These are phyloP conservation scores for Chloroceryle inda DNA, from an alignment of 2,797 vertebrate genomes.

Conservation along the genomic window DNA sequence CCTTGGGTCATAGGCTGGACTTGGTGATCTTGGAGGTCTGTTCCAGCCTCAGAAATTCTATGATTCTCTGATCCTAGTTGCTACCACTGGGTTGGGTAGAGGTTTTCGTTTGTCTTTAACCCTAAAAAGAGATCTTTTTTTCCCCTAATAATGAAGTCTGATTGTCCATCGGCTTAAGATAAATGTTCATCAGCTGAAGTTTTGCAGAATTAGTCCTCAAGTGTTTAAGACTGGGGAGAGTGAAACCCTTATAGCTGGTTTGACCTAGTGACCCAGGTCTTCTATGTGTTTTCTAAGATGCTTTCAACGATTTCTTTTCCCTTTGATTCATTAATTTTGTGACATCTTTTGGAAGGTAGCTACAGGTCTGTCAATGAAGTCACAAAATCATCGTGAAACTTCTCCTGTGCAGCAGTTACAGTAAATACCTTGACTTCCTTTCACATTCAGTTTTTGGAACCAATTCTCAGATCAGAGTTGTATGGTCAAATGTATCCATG, in stretches of 20 bases:
- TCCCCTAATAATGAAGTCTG: neutral
- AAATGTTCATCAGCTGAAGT: neutral
- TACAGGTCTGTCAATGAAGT: conserved; percentile 22
- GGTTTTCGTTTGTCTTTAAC: neutral
- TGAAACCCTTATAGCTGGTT: neutral
- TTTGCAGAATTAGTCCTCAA: neutral
- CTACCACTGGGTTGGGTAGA: neutral
- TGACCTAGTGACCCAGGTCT: neutral
- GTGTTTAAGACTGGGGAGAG: neutral
- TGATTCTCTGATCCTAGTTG: neutral
- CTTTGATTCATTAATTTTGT: conserved; percentile 14
- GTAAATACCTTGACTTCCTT: neutral
- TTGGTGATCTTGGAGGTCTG: too few species aligned
- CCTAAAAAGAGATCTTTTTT: neutral
- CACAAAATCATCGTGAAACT: neutral
- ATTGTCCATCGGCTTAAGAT: neutral
- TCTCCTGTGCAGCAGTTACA: neutral
- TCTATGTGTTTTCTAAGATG: neutral
- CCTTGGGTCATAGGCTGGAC: too few species aligned
- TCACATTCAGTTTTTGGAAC: neutral
- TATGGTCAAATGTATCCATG: neutral
- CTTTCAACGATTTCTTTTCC: neutral
- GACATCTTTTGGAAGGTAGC: neutral
- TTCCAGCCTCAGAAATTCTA: too few species aligned
- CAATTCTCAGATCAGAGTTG: neutral